These are phyloP conservation scores for Temnopleurus reevesii DNA, from an alignment of 53 echinoderm and acorn worm genomes.

Conservation along the genomic window DNA sequence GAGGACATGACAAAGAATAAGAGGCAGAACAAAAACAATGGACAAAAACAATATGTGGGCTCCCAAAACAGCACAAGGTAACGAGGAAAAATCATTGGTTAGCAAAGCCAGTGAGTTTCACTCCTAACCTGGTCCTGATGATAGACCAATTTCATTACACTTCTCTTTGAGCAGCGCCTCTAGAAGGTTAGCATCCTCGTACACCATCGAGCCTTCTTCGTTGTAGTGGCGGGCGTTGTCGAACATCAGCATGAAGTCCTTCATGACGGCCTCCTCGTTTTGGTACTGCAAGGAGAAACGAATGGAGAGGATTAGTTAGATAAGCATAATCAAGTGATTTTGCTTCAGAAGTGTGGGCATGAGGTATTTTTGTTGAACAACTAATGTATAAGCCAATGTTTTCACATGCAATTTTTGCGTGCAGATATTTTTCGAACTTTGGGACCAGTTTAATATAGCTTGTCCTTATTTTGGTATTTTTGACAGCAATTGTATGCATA, in stretches of 20 bases:
- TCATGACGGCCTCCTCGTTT: constrained; percentile 67
- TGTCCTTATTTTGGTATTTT: too few species aligned
- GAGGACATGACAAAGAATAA: too few species aligned
- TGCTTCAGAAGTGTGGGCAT: too few species aligned
- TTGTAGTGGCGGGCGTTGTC: constrained; percentile 96
- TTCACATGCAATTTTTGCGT: too few species aligned
- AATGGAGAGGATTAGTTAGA: neutral
- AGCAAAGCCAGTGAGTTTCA: constrained; percentile 14
- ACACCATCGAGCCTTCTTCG: constrained; percentile 93
- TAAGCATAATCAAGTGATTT: too few species aligned
- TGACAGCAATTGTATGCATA: too few species aligned
- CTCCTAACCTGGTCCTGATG: constrained; percentile 66
- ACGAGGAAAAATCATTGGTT: constrained; percentile 19
- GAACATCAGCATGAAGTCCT: constrained; percentile 88
- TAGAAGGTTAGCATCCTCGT: constrained; percentile 83
- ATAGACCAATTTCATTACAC: constrained; percentile 77
- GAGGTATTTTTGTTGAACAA: too few species aligned
- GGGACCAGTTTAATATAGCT: too few species aligned
- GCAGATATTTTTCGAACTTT: too few species aligned
- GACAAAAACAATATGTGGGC: neutral
- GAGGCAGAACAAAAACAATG: too few species aligned
- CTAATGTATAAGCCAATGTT: too few species aligned
- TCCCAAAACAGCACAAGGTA: constrained; percentile 23
- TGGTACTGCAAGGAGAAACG: constrained; percentile 62
- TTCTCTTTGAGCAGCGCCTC: constrained; percentile 84